Conservation (phyloP, 2,113 vertebrate genomes). For the Corythaeola cristata region DNA sequence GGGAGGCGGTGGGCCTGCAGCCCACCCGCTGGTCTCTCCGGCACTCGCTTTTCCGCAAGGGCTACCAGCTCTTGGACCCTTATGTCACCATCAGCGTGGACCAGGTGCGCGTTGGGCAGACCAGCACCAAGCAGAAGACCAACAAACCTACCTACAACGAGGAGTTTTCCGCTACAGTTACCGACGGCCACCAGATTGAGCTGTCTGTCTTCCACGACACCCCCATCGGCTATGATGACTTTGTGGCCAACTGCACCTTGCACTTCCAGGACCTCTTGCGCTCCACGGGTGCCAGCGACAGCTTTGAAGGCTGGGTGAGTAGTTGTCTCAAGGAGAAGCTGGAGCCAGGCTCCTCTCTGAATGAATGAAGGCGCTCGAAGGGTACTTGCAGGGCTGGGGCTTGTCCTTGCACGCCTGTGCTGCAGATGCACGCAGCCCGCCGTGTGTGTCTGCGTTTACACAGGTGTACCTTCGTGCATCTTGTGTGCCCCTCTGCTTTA, state of each 20-base stretch:
- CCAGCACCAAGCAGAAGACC: constrained; percentile 93
- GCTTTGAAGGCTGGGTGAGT: constrained; percentile 97
- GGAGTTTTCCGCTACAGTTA: constrained; percentile 89
- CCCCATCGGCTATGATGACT: constrained; percentile 97
- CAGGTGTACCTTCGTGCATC: not conserved
- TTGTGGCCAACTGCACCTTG: constrained; percentile 94
- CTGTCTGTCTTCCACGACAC: constrained; percentile 94
- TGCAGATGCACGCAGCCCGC: not conserved
- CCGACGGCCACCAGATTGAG: constrained; percentile 85
- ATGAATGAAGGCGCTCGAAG: not conserved
- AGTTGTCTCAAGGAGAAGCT: not conserved
- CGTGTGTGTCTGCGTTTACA: not conserved
- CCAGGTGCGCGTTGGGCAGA: constrained; percentile 90
- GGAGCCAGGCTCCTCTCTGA: not conserved
- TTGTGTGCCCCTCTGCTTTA: not conserved
- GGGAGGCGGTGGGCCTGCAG: constrained; percentile 92
- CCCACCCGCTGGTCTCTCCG: constrained; percentile 90
- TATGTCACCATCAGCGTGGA: constrained; percentile 96
- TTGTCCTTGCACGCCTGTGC: constrained; percentile 7
- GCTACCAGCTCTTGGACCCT: constrained; percentile 85
- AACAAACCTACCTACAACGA: constrained; percentile 96
- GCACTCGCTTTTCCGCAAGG: constrained; percentile 90
- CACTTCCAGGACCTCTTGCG: constrained; percentile 89
- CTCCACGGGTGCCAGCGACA: constrained; percentile 80
- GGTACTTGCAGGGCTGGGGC: not conserved